These are phyloP conservation scores for Sinohyriopsis cumingii DNA, from an alignment of 2,888 invertebrate species.

Conservation along the genomic window DNA sequence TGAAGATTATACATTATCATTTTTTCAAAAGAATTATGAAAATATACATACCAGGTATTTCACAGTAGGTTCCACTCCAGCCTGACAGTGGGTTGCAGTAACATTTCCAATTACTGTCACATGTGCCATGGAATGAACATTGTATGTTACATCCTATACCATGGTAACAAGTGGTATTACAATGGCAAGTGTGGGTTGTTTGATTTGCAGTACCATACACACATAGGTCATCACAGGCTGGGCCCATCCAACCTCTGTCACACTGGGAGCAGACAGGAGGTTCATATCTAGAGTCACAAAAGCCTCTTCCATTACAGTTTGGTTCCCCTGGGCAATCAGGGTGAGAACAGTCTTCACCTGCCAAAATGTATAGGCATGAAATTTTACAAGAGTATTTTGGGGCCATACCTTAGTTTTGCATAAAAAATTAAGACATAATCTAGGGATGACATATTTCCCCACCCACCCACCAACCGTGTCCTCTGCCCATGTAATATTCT, in stretches of 20 bases:
- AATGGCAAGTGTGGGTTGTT: slow-evolving; percentile 40
- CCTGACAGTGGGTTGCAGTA: slow-evolving; percentile 50
- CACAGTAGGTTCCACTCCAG: slow-evolving; percentile 53
- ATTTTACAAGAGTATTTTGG: too few relatives aligned
- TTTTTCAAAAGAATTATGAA: too few relatives aligned
- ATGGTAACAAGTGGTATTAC: slow-evolving; percentile 53
- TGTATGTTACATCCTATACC: slow-evolving; percentile 54
- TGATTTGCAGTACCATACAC: slow-evolving; percentile 38
- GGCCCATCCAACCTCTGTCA: slow-evolving; percentile 50
- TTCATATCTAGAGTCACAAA: slow-evolving; percentile 40
- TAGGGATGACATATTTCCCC: too few relatives aligned
- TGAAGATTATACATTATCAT: too few relatives aligned
- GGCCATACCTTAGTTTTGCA: too few relatives aligned
- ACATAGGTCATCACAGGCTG: slow-evolving; percentile 52
- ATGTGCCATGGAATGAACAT: slow-evolving; percentile 54
- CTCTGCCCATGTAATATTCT: too few relatives aligned
- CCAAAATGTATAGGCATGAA: not conserved
- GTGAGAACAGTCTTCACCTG: slow-evolving; percentile 47
- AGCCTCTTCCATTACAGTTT: slow-evolving; percentile 48
- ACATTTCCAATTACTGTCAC: slow-evolving; percentile 33
- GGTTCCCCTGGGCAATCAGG: slow-evolving; percentile 57
- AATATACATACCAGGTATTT: slow-evolving; percentile 36
- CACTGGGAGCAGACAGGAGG: slow-evolving; percentile 54
- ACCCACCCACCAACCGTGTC: too few relatives aligned
- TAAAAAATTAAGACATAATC: too few relatives aligned